Evolutionary conservation across 2,113 vertebrate species (phyloP).

Genomic region (Shinisaurus crocodilurus): DNA sequence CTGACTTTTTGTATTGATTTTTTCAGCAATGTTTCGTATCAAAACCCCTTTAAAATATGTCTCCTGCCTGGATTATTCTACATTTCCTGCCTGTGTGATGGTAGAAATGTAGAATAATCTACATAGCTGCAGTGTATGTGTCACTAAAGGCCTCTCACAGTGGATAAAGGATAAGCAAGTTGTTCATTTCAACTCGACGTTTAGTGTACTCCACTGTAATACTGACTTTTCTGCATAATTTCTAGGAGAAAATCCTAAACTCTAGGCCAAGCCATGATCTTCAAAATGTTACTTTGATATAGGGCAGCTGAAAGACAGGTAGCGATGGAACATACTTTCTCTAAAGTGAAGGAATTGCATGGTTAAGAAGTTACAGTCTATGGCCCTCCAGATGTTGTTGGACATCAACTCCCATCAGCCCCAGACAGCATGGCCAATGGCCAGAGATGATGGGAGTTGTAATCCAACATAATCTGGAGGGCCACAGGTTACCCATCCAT

Average conservation of each 20-base stretch:
- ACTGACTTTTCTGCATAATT: neutral
- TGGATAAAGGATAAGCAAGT: slow-evolving; percentile 5
- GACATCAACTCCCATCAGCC: too few species aligned
- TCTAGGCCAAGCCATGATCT: neutral
- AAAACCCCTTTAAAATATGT: neutral
- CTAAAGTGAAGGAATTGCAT: neutral
- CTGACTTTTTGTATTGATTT: slow-evolving; percentile 3
- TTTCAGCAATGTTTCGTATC: slow-evolving; percentile 22
- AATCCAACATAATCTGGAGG: too few species aligned
- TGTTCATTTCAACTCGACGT: slow-evolving; percentile 35
- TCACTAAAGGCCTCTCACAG: neutral
- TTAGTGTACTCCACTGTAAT: neutral
- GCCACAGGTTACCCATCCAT: too few species aligned
- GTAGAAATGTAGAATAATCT: too few species aligned
- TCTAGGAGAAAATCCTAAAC: neutral
- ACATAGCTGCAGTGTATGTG: slow-evolving; percentile 16
- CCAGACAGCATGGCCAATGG: too few species aligned
- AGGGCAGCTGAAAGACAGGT: neutral
- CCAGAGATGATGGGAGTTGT: too few species aligned
- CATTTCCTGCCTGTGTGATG: neutral
- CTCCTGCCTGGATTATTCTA: slow-evolving; percentile 25
- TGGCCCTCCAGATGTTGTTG: too few species aligned
- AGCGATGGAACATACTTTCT: neutral
- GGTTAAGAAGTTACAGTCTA: neutral
- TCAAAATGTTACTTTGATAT: neutral